phyloP scores from a whole-genome alignment of 2,797 vertebrate species.

The Urosaurus nigricauda region DNA sequence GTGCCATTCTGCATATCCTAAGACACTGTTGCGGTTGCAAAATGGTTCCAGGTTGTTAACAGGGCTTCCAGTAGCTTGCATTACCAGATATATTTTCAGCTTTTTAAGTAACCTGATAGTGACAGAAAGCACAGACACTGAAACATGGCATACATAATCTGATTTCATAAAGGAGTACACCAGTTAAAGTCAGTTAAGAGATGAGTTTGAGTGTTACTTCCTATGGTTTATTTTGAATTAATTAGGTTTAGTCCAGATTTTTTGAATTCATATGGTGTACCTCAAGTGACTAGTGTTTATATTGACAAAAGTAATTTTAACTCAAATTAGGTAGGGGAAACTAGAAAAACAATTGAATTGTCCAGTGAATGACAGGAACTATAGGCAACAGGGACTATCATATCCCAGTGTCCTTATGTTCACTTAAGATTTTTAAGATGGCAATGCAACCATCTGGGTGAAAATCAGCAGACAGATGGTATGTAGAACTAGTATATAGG shows the following conservation, averaged over 20 bases:
- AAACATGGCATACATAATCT: background rate
- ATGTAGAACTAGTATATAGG: background rate
- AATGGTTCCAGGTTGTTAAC: background rate
- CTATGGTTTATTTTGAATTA: background rate
- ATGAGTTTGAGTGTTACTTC: background rate
- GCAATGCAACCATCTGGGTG: background rate
- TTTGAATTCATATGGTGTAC: background rate
- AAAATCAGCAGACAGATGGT: background rate
- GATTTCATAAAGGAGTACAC: background rate
- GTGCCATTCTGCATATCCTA: background rate
- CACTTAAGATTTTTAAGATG: too few species aligned
- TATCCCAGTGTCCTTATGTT: background rate
- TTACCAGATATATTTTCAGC: slow-evolving; percentile 37
- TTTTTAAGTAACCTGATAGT: slow-evolving; percentile 28
- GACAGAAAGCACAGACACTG: background rate
- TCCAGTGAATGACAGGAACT: background rate
- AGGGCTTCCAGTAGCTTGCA: background rate
- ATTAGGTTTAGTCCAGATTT: background rate
- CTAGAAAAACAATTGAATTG: background rate
- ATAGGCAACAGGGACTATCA: background rate
- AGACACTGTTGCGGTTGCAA: background rate
- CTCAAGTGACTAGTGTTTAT: background rate
- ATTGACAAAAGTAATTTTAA: background rate
- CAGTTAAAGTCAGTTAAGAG: background rate
- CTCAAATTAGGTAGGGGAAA: background rate